Base-by-base conservation (phyloP, 2,113 vertebrate genomes). In the Phaethornis superciliosus region DNA sequence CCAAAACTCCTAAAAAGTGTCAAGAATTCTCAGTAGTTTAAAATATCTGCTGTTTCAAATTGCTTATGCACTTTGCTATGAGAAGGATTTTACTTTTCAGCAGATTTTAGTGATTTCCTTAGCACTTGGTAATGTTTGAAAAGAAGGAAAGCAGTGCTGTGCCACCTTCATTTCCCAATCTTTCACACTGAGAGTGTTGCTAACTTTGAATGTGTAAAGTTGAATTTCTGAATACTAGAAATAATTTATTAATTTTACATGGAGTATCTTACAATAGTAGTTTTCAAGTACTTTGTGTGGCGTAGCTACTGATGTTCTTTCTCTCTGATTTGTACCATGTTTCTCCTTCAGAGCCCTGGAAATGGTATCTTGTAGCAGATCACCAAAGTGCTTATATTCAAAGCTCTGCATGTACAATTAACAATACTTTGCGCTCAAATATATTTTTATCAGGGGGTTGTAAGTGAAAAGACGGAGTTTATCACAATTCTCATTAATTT, bases 401-500 rank as follows among this genome's bases (percentile, higher is more conserved):
- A 78, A 69, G 40, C 77, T 85, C 71, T 79, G 54, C 22, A 23
- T 30, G 51, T 35, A 69, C 0, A 10, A 51, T 82, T 94, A 93
- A 55, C 75, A 83, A 62, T 86, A 51, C 28, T 82, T 80, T 33
- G 62, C 82, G 40, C 72, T 81, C 56, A 83, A 63, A 93, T 83
- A 22, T 77, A 33, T 80, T 96, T 91, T 96, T 91, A 76, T 91
- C 88, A 71, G 55, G 49, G 40, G n/a, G 33, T 94, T 86, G 24
- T 79, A 85, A 96, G 81, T 56, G 72, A 88, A 94, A 89, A 96
- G 84, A 93, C 92, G 91, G 69, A 95, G 97, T 97, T 96, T 96
- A 97, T 97, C 97, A 64, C 22, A 87, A n/a, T 90, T 92, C 96
- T 97, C 96, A 95, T 97, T 97, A 97, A 98, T 97, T 96, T 96